These are phyloP conservation scores for Parauchenoglanis punctatus DNA, from an alignment of 2,797 vertebrate species.

Conservation along the genomic window DNA sequence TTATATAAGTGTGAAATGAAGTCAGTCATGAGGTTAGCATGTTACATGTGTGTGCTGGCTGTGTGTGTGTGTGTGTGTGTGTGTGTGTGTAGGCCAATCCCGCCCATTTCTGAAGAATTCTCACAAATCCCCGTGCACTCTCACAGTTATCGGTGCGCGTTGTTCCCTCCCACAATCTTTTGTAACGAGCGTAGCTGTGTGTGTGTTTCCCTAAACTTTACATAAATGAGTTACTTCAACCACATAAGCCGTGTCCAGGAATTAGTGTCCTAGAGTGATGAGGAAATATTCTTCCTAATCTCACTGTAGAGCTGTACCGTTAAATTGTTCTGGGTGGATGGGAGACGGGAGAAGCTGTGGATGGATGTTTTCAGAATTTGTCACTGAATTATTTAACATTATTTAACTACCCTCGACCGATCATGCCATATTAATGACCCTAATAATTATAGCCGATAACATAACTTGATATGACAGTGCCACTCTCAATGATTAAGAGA, in stretches of 20 bases:
- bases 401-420: background rate
- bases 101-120: background rate
- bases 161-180: background rate
- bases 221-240: background rate
- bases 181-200: background rate
- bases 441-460: background rate
- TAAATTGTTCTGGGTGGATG: background rate
- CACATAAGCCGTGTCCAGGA: background rate
- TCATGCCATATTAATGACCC: background rate
- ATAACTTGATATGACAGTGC: background rate
- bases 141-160: background rate
- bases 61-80: background rate
- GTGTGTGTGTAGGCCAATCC: background rate
- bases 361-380: background rate
- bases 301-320: background rate
- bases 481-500: background rate
- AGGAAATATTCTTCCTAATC: background rate
- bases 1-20: background rate
- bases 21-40: background rate
- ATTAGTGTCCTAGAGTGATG: background rate
- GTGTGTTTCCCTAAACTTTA: background rate
- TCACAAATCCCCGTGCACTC: background rate
- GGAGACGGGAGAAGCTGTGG: background rate
- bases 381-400: background rate
- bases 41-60: background rate